Evolutionary conservation across 2,888 invertebrate species (phyloP).

Genomic region (Patella caerulea): DNA sequence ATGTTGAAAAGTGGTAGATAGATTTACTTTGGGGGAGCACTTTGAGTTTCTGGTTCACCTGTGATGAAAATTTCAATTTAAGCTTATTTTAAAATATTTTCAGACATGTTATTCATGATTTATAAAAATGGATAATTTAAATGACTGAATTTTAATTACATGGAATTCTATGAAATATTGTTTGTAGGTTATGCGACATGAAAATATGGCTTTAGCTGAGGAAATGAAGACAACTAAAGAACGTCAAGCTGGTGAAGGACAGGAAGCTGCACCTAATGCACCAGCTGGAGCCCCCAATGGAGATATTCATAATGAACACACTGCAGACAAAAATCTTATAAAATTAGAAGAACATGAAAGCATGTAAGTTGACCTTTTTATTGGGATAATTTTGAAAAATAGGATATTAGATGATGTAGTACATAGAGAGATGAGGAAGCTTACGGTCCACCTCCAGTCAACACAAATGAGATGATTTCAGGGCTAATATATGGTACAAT

Average conservation of each 20-base stretch:
- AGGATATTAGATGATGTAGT: too few species aligned
- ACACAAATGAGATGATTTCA: too few species aligned
- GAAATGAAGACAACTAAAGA: constrained; percentile 72
- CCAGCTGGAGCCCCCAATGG: constrained; percentile 72
- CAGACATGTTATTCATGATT: too few species aligned
- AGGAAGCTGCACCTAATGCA: constrained; percentile 53
- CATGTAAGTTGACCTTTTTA: constrained; percentile 55
- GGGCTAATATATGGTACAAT: too few species aligned
- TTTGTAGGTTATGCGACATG: constrained; percentile 70
- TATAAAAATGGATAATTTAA: neutral
- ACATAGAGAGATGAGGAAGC: too few species aligned
- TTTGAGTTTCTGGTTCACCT: too few species aligned
- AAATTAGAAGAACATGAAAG: constrained; percentile 51
- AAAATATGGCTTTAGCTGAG: constrained; percentile 72
- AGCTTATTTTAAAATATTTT: too few species aligned
- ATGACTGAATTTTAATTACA: neutral
- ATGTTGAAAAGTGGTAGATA: too few species aligned
- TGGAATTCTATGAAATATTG: neutral
- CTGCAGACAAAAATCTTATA: constrained; percentile 34
- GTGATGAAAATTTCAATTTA: too few species aligned
- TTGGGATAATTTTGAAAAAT: too few species aligned
- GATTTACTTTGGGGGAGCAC: too few species aligned
- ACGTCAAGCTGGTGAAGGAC: constrained; percentile 69
- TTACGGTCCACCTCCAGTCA: too few species aligned
- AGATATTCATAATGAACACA: constrained; percentile 49